Evolutionary conservation across 2,888 invertebrate species (phyloP).

Genomic region (Sericinus montela): DNA sequence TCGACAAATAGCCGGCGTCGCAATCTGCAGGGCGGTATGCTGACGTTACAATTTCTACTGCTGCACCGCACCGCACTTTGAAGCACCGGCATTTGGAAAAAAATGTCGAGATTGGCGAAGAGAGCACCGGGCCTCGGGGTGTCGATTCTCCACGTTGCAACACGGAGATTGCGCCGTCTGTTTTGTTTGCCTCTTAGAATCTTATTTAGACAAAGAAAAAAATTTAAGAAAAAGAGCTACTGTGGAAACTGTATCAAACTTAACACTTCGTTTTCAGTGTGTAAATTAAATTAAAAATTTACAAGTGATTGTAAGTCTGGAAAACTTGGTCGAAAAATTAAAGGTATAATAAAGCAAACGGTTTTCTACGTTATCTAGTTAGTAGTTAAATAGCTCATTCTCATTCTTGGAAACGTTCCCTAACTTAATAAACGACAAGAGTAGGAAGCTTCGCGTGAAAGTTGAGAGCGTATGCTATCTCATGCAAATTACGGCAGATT

Average conservation of each 20-base stretch:
- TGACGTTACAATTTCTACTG: conserved; percentile 65
- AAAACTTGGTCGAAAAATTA: conserved; percentile 32
- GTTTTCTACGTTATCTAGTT: conserved; percentile 64
- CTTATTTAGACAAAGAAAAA: conserved; percentile 67
- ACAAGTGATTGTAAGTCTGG: no score
- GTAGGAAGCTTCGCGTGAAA: conserved; percentile 75
- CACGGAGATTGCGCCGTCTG: conserved; percentile 70
- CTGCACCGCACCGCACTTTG: conserved; percentile 38
- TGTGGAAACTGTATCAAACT: conserved; percentile 48
- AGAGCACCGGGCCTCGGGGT: conserved; percentile 60
- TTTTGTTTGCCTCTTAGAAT: conserved; percentile 72
- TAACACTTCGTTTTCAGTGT: no score
- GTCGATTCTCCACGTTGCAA: conserved; percentile 71
- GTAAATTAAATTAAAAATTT: no score
- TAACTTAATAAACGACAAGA: conserved; percentile 77
- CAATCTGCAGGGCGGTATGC: conserved; percentile 66
- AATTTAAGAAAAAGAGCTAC: conserved; percentile 58
- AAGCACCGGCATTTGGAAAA: conserved; percentile 53
- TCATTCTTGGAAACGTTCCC: conserved; percentile 74
- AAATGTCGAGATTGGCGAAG: conserved; percentile 70
- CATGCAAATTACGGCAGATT: conserved; percentile 79
- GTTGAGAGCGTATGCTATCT: conserved; percentile 79
- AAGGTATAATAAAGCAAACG: conserved; percentile 36
- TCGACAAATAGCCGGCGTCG: conserved; percentile 68
- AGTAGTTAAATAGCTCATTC: conserved; percentile 75